Percentiles rank a stretch among this genome's conserved stretches.
Conservation (phyloP, 1,140 invertebrate species). For the Drosophila lacertosa region DNA sequence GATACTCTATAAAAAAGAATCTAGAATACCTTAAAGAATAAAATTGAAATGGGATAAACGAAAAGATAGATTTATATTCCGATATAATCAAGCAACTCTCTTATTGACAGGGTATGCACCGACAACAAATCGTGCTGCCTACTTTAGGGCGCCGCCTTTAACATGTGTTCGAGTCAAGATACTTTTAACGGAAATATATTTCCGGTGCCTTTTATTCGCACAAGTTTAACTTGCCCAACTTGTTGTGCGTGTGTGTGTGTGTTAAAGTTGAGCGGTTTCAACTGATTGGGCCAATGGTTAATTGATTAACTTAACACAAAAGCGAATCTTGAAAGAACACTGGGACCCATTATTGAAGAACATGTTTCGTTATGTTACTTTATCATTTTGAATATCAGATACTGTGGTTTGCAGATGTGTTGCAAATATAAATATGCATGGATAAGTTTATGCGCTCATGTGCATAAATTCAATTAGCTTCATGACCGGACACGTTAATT, state of each 20-base stretch:
- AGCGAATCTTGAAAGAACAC: neutral
- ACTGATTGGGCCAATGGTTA: neutral
- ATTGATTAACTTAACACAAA: constrained; percentile 11
- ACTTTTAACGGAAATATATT: constrained; percentile 14
- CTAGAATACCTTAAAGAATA: neutral
- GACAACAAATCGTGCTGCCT: neutral
- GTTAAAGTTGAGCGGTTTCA: neutral
- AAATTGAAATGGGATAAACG: too few relatives aligned
- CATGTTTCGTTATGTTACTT: constrained; percentile 3
- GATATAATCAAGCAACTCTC: too few relatives aligned
- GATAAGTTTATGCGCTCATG: constrained; percentile 47
- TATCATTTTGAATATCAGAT: neutral
- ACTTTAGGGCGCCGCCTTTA: neutral
- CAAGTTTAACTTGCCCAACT: neutral
- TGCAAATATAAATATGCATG: constrained; percentile 34
- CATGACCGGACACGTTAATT: constrained; percentile 58
- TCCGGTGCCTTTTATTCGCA: too few relatives aligned
- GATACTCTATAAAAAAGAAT: constrained; percentile 10
- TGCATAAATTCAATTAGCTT: constrained; percentile 66
- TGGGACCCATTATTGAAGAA: constrained; percentile 29
- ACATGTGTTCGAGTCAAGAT: constrained; percentile 9
- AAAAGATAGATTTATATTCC: too few relatives aligned
- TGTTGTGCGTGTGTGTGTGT: too few relatives aligned
- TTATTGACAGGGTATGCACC: neutral
- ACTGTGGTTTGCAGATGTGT: constrained; percentile 11